Base-by-base conservation (phyloP, 2,888 invertebrate genomes). In the Chirona hameri region DNA sequence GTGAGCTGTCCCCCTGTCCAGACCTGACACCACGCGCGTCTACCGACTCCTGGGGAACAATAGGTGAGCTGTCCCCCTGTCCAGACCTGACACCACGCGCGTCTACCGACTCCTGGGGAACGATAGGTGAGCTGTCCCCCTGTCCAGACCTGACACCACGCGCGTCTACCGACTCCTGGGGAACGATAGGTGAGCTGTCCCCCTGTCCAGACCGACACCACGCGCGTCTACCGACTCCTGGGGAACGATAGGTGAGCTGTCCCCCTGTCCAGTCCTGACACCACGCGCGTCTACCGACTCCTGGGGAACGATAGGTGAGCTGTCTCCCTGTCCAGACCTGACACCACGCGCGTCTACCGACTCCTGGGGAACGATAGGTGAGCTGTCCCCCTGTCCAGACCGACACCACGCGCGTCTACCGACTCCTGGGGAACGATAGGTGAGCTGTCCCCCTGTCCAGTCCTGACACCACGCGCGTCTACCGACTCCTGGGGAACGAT, bases 281-380 rank as follows among this genome's bases (percentile, higher is more conserved):
- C n/a, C 57, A 15, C 57, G 18, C 39, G 39, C 39, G 39, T 39
- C 39, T 39, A 39, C 39, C 39, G 39, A 7, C 39, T 39, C 4
- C 39, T 39, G 39, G 39, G 39, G 39, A 39, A 39, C 39, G n/a
- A 39, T 39, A n/a, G n/a, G n/a, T n/a, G n/a, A n/a, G n/a, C n/a
- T n/a, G n/a, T n/a, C n/a, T n/a, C n/a, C n/a, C n/a, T n/a, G n/a
- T n/a, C n/a, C n/a, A n/a, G n/a, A n/a, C n/a, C 93, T 85, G 99
- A 99, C 91, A 92, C 92, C 86, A 95, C 96, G 86, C 91, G 97
- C 87, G 93, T 93, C 76, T 99, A 98, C 90, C 91, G 95, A 86
- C 91, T 99, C 86, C 91, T 99, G 85, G 98, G 98, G 85, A 94
- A 95, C 86, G 99, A 99, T 90, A 97, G 97, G 98, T 97, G 18